Evolutionary conservation across 2,113 vertebrate genomes (phyloP).

Genomic region (Percina caprodes): DNA sequence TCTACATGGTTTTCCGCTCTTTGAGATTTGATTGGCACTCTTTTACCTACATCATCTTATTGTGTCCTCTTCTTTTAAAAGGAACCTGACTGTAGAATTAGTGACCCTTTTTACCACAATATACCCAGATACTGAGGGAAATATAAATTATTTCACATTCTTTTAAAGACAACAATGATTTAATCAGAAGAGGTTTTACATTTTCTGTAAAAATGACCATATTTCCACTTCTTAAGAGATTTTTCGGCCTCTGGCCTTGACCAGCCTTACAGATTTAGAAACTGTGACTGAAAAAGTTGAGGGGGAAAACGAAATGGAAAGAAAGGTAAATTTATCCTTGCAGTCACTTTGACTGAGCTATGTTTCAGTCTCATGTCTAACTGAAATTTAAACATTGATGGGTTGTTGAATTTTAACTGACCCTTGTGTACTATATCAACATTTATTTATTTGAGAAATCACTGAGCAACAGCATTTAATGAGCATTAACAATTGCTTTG

Average conservation of each 20-base stretch:
- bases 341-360: background rate
- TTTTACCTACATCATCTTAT: no score
- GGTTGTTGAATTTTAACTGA: background rate
- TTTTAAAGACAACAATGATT: background rate
- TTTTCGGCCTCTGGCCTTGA: background rate
- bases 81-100: no score
- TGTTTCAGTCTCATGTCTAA: background rate
- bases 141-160: background rate
- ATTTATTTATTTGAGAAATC: background rate
- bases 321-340: background rate
- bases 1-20: no score
- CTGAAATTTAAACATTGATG: background rate
- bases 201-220: conserved; percentile 8
- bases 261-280: background rate
- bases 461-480: background rate
- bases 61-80: no score
- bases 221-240: background rate
- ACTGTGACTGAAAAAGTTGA: background rate
- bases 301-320: background rate
- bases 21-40: background rate
- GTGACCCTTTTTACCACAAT: background rate
- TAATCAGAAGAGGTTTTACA: background rate
- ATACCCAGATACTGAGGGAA: background rate
- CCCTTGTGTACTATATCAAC: background rate
- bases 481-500: background rate